Evolutionary conservation across 2,797 vertebrate genomes (phyloP).

Genomic region (Rhadinocentrus ornatus): DNA sequence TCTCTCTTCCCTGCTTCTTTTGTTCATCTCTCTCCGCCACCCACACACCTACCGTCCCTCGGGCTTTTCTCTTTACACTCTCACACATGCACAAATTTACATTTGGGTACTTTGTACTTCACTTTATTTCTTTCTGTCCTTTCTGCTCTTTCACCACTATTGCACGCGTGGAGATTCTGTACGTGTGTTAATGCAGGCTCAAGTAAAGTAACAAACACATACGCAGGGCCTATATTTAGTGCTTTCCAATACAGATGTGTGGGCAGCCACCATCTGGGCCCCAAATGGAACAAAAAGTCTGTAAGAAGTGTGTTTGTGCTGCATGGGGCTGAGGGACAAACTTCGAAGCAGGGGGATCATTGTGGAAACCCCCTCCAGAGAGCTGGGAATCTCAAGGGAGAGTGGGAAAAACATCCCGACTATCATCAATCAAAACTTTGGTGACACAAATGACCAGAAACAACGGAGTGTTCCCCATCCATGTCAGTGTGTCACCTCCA

Average conservation of each 20-base stretch:
- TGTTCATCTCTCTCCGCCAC: constrained; percentile 83
- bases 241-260: constrained; percentile 91
- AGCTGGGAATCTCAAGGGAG: constrained; percentile 90
- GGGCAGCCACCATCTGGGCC: constrained; percentile 95
- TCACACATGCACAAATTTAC: constrained; percentile 61
- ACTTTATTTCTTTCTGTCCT: constrained; percentile 42
- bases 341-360: constrained; percentile 41
- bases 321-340: constrained; percentile 58
- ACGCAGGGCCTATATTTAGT: constrained; percentile 71
- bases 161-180: constrained; percentile 23
- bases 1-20: constrained; percentile 80
- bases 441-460: constrained; percentile 94
- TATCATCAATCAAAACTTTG: constrained; percentile 94
- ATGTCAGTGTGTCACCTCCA: constrained; percentile 82
- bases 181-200: constrained; percentile 7
- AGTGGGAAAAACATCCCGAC: constrained; percentile 89
- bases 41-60: constrained; percentile 81
- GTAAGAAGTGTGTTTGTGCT: constrained; percentile 50
- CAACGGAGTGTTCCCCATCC: constrained; percentile 85
- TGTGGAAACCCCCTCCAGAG: constrained; percentile 76
- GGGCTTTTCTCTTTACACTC: constrained; percentile 75
- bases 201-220: constrained; percentile 18
- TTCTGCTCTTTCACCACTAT: constrained; percentile 24
- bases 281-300: constrained; percentile 66
- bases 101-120: constrained; percentile 68